These are phyloP conservation scores for Popillia japonica DNA, from an alignment of 1,140 invertebrate genomes.

Conservation along the genomic window DNA sequence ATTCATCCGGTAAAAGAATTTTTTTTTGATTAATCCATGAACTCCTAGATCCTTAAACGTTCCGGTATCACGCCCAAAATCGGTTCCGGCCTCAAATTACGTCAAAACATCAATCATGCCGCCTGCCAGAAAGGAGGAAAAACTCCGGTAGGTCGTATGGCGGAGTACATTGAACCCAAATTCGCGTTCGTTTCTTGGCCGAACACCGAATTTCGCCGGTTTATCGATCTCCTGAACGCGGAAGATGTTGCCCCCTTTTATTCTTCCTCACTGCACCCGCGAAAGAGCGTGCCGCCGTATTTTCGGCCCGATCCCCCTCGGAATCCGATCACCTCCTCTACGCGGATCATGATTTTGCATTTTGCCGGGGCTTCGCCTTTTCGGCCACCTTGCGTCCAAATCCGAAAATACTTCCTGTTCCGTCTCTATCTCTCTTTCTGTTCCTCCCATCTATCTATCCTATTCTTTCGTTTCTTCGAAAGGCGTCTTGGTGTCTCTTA, in stretches of 20 bases:
- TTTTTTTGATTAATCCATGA: no score
- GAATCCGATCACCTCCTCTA: no score
- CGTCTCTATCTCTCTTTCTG: not conserved
- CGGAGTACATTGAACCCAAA: not conserved
- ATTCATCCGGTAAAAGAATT: no score
- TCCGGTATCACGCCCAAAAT: no score
- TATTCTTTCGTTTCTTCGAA: not conserved
- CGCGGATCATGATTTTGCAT: not conserved
- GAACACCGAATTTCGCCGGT: not conserved
- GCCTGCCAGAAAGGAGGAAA: no score
- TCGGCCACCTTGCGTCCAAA: not conserved
- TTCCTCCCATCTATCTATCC: not conserved
- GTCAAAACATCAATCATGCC: no score
- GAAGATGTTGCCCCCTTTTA: conserved; percentile 2
- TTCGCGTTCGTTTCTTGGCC: not conserved
- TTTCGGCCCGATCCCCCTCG: no score
- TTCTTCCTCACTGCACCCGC: not conserved
- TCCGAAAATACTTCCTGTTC: conserved; percentile 3
- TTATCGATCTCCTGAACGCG: conserved; percentile 6
- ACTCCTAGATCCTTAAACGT: no score
- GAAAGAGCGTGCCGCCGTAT: not conserved
- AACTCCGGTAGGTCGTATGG: not conserved
- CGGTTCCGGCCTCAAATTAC: no score
- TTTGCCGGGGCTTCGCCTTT: not conserved
- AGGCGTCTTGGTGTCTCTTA: conserved; percentile 6